Evolutionary conservation across 2,113 vertebrate species (phyloP).

Genomic region (Mirounga angustirostris): DNA sequence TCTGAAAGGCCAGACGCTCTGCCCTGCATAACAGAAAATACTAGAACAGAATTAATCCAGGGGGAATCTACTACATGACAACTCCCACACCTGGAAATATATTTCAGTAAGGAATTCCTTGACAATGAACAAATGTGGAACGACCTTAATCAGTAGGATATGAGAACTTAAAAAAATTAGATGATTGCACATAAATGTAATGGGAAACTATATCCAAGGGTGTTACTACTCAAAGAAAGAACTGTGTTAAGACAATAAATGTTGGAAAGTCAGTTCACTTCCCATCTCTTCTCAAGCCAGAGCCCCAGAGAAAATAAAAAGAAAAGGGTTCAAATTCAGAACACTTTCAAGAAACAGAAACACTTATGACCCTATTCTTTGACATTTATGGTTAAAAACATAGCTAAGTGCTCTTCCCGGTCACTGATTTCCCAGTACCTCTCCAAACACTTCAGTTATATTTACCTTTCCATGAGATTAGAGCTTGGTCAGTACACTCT

Average conservation of each 20-base stretch:
- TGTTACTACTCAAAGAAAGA: neutral
- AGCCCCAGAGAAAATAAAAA: neutral
- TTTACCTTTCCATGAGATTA: slow-evolving; percentile 30
- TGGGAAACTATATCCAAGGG: neutral
- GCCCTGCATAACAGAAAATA: neutral
- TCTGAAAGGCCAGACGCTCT: neutral
- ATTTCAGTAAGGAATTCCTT: neutral
- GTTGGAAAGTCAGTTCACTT: neutral
- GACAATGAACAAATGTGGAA: neutral
- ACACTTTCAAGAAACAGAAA: slow-evolving; percentile 19
- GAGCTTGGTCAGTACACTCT: neutral
- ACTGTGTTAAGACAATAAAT: neutral
- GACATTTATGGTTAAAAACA: slow-evolving; percentile 35
- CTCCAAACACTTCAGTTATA: slow-evolving; percentile 23
- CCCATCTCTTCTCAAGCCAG: neutral
- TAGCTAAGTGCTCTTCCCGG: neutral
- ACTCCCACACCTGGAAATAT: neutral
- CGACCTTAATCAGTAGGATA: neutral
- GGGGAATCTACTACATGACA: neutral
- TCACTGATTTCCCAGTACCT: neutral
- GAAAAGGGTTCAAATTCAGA: slow-evolving; percentile 36
- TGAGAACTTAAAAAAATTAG: neutral
- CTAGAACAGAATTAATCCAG: neutral
- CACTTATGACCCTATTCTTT: neutral
- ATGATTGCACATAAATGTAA: neutral